Base-by-base conservation (phyloP, 2,797 vertebrate species). In the Dicrostonyx torquatus region DNA sequence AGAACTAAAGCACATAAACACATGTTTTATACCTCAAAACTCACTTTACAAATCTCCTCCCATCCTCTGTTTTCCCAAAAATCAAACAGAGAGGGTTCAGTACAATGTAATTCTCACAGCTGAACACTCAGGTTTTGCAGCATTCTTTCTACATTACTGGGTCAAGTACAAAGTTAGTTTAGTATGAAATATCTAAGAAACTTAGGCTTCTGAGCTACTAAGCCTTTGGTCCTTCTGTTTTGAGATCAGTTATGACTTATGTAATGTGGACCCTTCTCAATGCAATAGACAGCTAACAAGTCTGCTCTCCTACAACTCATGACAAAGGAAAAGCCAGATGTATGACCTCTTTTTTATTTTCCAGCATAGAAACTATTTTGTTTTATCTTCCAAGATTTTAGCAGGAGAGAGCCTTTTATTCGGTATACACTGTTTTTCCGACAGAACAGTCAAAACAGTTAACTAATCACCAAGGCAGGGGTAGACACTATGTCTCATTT, bases 381-480 rank as follows among this genome's bases (percentile, higher is more conserved):
- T 89, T 96, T 73, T 94, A 90, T 75, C 90, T 0, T 0, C 31
- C 2, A 1, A 83, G 26, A 72, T 85, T 95, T 91, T 79, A 95
- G 14, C n/a, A 83, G 64, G 26, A 58, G 93, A 92, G 62, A 90
- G 40, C 24, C 9, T 66, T 0, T 11, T 95, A 72, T 94, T 88
- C 66, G 75, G 20, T 40, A 79, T 97, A 70, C 89, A 78, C 60
- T 97, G 58, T 96, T 97, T 97, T 96, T 93, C 94, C 98, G 96
- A 96, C 90, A 94, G 43, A 97, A 50, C 77, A 96, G 91, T 98
- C 97, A 98, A 97, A 98, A 97, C 90, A 97, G 80, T 89, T 94
- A 95, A 85, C 86, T 96, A 94, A 97, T 96, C 89, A 97, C 92
- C 90, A 90, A 96, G 58, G 75, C 89, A 95, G 45, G 89, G 76